Base-by-base conservation (phyloP, 2,888 invertebrate genomes). In the Frankliniella intonsa region DNA sequence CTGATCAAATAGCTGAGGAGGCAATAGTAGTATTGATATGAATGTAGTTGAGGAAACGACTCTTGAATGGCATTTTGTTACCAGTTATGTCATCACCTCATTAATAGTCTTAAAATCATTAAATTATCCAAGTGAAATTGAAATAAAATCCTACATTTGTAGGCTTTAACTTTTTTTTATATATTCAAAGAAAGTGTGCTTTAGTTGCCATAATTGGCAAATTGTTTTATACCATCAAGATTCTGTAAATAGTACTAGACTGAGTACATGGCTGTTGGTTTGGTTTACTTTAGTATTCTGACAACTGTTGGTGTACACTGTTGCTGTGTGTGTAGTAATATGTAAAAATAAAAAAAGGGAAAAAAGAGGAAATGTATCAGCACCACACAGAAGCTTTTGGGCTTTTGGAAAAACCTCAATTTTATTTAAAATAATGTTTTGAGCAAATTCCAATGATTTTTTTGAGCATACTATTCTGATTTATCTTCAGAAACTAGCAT, bases 171-270 rank as follows among this genome's bases (percentile, higher is more conserved):
- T 25, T 76, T 76, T 25, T 25, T 76, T 25, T 76, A 22, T 25
- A 25, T n/a, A 11, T 69, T 38, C 38, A 38, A 5, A 38, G 38
- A 38, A 38, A 38, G 38, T 38, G 38, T 38, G 38, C 38, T 25
- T 22, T 25, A n/a, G 62, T 14, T 17, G n/a, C 62, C 62, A 62
- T 17, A 7, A 19, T 17, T 62, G 62, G 62, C 62, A 62, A n/a
- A 7, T 62, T 62, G 62, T 14, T 17, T 19, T 62, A 17, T 14
- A n/a, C n/a, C 8, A n/a, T 62, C 19, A 62, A 76, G 69, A 76
- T 76, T 22, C 69, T 76, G 69, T 76, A 76, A 25, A 76, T 76
- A 76, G 22, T 55, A 10, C 22, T 76, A 22, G 69, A 76, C 69
- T 76, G 69, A 76, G 25, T 76, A 10, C 25, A 25, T 76, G 22